Percentiles rank a stretch among this genome's conserved stretches.
These are phyloP conservation scores for Operophtera brumata DNA, from an alignment of 2,888 invertebrate species.

Conservation along the genomic window DNA sequence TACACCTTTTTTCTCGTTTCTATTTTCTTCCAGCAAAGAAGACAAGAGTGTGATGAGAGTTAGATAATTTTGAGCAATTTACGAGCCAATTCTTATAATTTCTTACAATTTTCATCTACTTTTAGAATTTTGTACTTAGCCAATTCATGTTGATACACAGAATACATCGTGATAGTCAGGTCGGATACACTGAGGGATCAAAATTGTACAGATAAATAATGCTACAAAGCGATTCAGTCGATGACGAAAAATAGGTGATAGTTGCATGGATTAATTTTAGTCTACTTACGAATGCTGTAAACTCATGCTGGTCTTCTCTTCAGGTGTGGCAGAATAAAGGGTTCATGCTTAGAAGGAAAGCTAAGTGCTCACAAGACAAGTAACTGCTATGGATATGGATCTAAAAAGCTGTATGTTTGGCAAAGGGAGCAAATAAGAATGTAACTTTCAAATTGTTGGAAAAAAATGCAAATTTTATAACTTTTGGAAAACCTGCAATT, in stretches of 20 bases:
- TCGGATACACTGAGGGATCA: conserved; percentile 4
- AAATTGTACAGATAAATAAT: neutral
- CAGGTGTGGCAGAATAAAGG: conserved; percentile 4
- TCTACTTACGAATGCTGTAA: conserved; percentile 4
- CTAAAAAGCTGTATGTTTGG: conserved; percentile 46
- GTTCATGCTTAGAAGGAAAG: conserved; percentile 38
- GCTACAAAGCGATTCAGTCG: conserved; percentile 6
- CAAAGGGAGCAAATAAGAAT: conserved; percentile 51
- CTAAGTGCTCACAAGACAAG: conserved; percentile 23
- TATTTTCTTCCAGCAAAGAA: no score
- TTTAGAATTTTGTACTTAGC: conserved; percentile 10
- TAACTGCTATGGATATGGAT: conserved; percentile 27
- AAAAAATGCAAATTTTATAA: conserved; percentile 80
- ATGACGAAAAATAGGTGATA: neutral
- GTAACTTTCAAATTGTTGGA: conserved; percentile 59
- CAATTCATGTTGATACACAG: conserved; percentile 11
- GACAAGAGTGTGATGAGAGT: conserved; percentile 8
- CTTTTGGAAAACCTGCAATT: conserved; percentile 80
- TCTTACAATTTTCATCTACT: neutral
- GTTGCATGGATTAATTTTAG: conserved; percentile 1
- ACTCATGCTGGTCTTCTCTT: conserved; percentile 7
- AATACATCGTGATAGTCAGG: no score
- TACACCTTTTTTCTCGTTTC: no score
- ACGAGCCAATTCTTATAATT: conserved; percentile 1
- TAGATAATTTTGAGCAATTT: conserved; percentile 8